A percentile compares a stretch with the other conserved stretches of the same genome.
phyloP scores from a whole-genome alignment of 1,140 invertebrate species.

The Antheraea mylitta region DNA sequence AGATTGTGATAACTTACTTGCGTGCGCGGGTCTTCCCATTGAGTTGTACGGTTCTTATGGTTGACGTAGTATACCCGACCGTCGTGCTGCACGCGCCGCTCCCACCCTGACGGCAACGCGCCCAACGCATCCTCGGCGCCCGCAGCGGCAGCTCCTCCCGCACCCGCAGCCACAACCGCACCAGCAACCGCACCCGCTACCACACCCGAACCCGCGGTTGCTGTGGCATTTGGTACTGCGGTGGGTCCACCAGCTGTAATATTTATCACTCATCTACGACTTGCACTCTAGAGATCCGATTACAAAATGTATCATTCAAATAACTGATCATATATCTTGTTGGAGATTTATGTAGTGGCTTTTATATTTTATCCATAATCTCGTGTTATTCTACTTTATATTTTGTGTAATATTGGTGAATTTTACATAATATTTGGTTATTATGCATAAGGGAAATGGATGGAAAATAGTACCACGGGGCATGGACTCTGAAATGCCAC shows the following conservation, averaged over 20 bases:
- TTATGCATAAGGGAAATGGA: no score
- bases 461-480: no score
- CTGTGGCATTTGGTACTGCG: background rate
- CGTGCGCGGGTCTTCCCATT: conserved; percentile 99
- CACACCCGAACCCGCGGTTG: conserved; percentile 6
- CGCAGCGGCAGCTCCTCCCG: conserved; percentile 35
- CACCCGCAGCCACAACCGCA: no score
- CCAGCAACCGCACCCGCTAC: conserved; percentile 35
- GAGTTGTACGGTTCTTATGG: conserved; percentile 98
- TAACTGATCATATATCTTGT: no score
- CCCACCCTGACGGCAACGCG: conserved; percentile 96
- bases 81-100: conserved; percentile 96
- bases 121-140: conserved; percentile 91
- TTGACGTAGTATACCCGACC: conserved; percentile 98
- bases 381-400: no score
- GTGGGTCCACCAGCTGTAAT: background rate
- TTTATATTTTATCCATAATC: no score
- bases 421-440: no score
- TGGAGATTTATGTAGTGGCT: no score
- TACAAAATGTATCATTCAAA: no score
- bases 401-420: no score
- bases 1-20: conserved; percentile 82
- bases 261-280: background rate
- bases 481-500: no score
- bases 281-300: no score